Evolutionary conservation across 2,797 vertebrate genomes (phyloP).

Genomic region (Propithecus perrieri): DNA sequence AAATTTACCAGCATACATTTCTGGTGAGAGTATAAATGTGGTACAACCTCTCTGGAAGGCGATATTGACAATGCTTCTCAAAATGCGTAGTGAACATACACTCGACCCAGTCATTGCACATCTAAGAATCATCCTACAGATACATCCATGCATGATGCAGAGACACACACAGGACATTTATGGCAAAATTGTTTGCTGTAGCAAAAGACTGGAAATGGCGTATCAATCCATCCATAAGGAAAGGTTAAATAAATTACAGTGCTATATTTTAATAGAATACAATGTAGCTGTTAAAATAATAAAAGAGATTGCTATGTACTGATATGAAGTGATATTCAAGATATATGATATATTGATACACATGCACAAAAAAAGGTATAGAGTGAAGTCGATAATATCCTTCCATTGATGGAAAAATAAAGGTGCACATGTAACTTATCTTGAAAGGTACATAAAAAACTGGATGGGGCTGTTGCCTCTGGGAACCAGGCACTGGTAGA

Average conservation of each 20-base stretch:
- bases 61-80: not conserved
- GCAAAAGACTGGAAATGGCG: not conserved
- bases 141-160: not conserved
- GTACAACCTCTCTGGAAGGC: not conserved
- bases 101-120: not conserved
- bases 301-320: not conserved
- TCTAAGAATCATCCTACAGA: not conserved
- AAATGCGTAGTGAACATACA: not conserved
- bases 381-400: not conserved
- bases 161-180: not conserved
- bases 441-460: not conserved
- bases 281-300: not conserved
- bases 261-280: not conserved
- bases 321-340: not conserved
- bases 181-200: not conserved
- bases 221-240: not conserved
- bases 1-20: not conserved
- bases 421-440: not conserved
- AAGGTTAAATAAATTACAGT: not conserved
- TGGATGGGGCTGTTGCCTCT: not conserved
- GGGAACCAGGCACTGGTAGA: not conserved
- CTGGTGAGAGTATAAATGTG: not conserved
- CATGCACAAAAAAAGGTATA: not conserved
- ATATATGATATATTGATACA: not conserved
- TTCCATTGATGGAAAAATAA: not conserved